phyloP scores from a whole-genome alignment of 2,797 vertebrate species.

The Gastrophryne carolinensis region DNA sequence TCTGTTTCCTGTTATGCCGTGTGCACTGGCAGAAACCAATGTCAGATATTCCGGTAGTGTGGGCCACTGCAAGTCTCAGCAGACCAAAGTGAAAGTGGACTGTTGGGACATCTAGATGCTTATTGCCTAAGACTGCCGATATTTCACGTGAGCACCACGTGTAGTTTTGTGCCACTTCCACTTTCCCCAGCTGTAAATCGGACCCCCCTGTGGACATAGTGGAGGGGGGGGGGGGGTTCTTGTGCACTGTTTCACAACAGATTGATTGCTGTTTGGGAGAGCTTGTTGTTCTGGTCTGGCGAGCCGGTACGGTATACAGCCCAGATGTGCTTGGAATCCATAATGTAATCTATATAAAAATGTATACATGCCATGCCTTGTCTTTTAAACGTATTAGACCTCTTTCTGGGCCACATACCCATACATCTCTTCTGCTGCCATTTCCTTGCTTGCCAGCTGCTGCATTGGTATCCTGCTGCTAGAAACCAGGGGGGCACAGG shows the following conservation, averaged over 20 bases:
- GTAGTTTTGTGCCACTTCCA: background rate
- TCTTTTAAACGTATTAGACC: too few species aligned
- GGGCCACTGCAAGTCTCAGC: background rate
- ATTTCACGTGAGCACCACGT: background rate
- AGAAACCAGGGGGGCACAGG: too few species aligned
- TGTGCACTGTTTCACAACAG: background rate
- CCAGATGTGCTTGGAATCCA: too few species aligned
- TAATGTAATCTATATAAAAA: too few species aligned
- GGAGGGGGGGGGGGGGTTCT: background rate
- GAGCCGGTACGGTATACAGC: too few species aligned
- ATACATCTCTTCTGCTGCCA: too few species aligned
- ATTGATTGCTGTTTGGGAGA: background rate
- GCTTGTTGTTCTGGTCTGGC: too few species aligned
- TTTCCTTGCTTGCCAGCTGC: too few species aligned
- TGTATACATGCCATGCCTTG: too few species aligned
- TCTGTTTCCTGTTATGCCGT: background rate
- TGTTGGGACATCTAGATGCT: background rate
- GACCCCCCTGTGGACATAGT: background rate
- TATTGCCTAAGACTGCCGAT: background rate
- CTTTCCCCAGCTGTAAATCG: background rate
- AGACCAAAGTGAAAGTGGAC: background rate
- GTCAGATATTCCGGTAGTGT: background rate
- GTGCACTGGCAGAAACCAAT: background rate
- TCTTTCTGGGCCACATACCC: too few species aligned
- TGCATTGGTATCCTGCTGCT: too few species aligned